Evolutionary conservation across 2,113 vertebrate genomes (phyloP).

Genomic region (Otis tarda): DNA sequence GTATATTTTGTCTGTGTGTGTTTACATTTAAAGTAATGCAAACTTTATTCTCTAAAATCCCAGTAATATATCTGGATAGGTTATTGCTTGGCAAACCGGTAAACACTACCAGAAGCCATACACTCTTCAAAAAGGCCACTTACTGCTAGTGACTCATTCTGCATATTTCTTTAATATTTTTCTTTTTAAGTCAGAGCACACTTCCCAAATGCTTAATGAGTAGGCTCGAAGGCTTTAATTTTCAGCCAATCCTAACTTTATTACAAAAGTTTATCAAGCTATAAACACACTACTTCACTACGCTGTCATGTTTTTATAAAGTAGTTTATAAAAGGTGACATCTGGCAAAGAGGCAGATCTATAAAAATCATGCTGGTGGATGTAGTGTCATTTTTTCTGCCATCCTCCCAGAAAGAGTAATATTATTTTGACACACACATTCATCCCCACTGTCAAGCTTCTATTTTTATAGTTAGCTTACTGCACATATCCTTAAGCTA

Average conservation of each 20-base stretch:
- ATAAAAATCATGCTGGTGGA: constrained; percentile 78
- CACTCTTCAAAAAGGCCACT: neutral
- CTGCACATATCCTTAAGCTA: constrained; percentile 81
- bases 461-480: constrained; percentile 83
- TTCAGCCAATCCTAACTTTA: constrained; percentile 73
- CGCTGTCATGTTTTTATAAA: constrained; percentile 78
- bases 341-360: constrained; percentile 83
- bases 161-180: constrained; percentile 47
- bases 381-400: constrained; percentile 79
- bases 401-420: constrained; percentile 79
- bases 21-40: constrained; percentile 57
- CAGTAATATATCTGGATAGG: constrained; percentile 54
- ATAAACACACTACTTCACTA: constrained; percentile 73
- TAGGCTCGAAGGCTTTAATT: constrained; percentile 72
- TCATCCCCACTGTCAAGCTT: constrained; percentile 81
- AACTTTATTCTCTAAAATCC: constrained; percentile 47
- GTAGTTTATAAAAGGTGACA: constrained; percentile 85
- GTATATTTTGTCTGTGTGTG: constrained; percentile 56
- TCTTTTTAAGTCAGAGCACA: constrained; percentile 48
- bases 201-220: constrained; percentile 73
- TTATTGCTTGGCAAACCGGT: constrained; percentile 15
- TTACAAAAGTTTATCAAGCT: constrained; percentile 80
- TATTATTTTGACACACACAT: constrained; percentile 86
- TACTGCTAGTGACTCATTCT: constrained; percentile 22
- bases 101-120: constrained; percentile 43